Evolutionary conservation across 2,113 vertebrate species (phyloP).

Genomic region (Bos indicus): DNA sequence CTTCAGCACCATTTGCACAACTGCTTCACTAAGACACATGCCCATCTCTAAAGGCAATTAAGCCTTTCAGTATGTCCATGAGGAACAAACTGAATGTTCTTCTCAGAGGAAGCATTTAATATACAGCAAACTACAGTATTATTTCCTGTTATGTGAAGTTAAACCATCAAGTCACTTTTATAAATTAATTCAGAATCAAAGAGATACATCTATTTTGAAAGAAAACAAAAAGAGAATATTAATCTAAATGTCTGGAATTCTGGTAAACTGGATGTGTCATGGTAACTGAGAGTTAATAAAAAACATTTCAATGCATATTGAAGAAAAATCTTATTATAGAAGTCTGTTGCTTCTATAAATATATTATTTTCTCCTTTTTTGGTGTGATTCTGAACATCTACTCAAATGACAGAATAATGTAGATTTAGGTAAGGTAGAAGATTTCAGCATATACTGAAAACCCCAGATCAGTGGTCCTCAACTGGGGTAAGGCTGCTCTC

Average conservation of each 20-base stretch:
- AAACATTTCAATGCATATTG: not conserved
- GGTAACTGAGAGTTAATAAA: slow-evolving; percentile 14
- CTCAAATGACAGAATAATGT: not conserved
- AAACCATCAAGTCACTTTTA: not conserved
- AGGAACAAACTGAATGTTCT: not conserved
- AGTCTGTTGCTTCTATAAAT: not conserved
- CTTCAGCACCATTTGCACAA: not conserved
- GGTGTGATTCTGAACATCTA: not conserved
- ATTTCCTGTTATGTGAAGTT: not conserved
- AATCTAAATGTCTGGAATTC: not conserved
- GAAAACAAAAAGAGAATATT: not conserved
- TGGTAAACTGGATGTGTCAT: not conserved
- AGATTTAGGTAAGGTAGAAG: not conserved
- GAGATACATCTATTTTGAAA: not conserved
- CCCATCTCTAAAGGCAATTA: not conserved
- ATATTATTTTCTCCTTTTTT: not conserved
- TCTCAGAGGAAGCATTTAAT: not conserved
- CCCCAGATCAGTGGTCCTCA: not conserved
- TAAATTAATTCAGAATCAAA: slow-evolving; percentile 1
- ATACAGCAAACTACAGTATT: not conserved
- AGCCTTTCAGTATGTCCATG: not conserved
- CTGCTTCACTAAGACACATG: not conserved
- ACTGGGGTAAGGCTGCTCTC: not conserved
- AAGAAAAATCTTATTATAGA: not conserved
- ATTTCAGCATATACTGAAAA: not conserved